Base-by-base conservation (phyloP, 2,888 invertebrate species). In the Steromphala cineraria region DNA sequence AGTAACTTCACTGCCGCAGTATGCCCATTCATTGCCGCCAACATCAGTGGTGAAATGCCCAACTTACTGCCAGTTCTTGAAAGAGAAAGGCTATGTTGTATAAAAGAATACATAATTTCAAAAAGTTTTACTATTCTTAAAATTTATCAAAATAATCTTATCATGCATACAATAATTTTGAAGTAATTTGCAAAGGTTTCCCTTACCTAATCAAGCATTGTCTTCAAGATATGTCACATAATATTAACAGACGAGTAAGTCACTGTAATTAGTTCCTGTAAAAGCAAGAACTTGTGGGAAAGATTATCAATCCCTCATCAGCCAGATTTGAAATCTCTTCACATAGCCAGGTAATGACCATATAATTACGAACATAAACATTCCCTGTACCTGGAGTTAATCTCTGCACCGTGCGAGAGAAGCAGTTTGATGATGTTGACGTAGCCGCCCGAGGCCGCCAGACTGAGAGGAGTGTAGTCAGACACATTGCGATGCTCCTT, bases 11-110 rank as follows among this genome's bases (percentile, higher is more conserved):
- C 99, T 67, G 99, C 99, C 83, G 97, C 97, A 8, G 96, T 96
- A 92, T 98, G 98, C 0, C 99, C 99, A 95, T 99, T 99, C 99
- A 99, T 99, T 31, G 99, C 98, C 21, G 99, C 99, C 92, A 99
- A 94, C 99, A 99, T 99, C 79, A 99, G 95, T 4, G 99, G 99
- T 0, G 99, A 99, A 91, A 99, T 99, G 87, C 99, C 99, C 81
- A 99, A 95, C 94, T 99, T 99, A 86, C 98, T 98, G 75, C 98
- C 98, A 81, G 93, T 93, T 78, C 93, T 92, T 78, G 7, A 87
- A 67, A 67, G 36, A 31, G 21, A 67, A 67, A 15, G 17, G n/a
- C 24, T 31, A n/a, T 28, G 8, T 28, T 28, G 4, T 67, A 46
- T n/a, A n/a, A n/a, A n/a, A n/a, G 36, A 36, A 5, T 36, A 8